Evolutionary conservation across 2,888 invertebrate species (phyloP).

Genomic region (Lepidonotus clava): DNA sequence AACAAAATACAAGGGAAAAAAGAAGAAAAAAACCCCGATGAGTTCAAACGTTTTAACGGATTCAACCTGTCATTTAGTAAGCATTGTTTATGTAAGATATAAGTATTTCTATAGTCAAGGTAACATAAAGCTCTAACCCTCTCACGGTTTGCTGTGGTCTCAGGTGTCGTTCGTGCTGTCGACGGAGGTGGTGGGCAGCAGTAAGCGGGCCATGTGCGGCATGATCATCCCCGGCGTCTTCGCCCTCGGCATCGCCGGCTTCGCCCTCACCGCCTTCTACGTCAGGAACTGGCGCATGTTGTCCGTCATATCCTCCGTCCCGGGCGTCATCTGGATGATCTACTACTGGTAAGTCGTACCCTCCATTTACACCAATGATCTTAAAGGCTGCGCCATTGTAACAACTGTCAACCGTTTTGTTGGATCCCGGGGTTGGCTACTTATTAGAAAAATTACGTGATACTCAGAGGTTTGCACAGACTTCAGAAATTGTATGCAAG

Average conservation of each 20-base stretch:
- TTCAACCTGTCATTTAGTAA: too few species aligned
- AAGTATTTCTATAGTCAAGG: too few species aligned
- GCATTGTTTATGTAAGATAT: too few species aligned
- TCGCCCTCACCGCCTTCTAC: slow-evolving; percentile 67
- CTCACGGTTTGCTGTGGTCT: not conserved
- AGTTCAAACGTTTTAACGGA: too few species aligned
- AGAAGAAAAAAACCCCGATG: too few species aligned
- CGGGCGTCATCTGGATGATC: slow-evolving; percentile 64
- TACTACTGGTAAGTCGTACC: slow-evolving; percentile 83
- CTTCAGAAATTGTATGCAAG: too few species aligned
- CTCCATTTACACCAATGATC: not conserved
- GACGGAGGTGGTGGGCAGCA: slow-evolving; percentile 63
- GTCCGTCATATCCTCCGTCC: slow-evolving; percentile 66
- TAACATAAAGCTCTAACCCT: not conserved
- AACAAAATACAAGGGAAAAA: too few species aligned
- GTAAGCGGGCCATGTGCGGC: slow-evolving; percentile 62
- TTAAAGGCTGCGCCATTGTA: too few species aligned
- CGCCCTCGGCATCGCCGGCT: slow-evolving; percentile 67
- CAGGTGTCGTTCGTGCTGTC: slow-evolving; percentile 59
- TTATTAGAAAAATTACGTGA: too few species aligned
- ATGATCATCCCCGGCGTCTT: slow-evolving; percentile 61
- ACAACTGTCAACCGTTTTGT: too few species aligned
- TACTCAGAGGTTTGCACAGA: too few species aligned
- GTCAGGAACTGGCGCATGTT: slow-evolving; percentile 69
- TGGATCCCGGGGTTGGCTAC: too few species aligned